These are phyloP conservation scores for Empis stercorea DNA, from an alignment of 2,888 invertebrate genomes.

Conservation along the genomic window DNA sequence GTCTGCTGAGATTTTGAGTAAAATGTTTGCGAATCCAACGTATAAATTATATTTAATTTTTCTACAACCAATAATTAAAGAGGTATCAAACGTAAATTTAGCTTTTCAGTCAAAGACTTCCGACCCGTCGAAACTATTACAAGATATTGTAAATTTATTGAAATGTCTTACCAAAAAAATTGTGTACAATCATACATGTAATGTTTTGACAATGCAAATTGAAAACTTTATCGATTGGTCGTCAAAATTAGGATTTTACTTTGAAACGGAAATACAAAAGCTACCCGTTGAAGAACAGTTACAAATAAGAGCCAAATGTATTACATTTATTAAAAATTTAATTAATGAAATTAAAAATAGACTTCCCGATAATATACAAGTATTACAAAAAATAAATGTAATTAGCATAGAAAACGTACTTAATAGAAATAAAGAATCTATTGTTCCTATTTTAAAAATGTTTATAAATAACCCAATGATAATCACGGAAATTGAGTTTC, in stretches of 20 bases:
- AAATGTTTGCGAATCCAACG: neutral
- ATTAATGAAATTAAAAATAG: neutral
- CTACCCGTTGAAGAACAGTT: neutral
- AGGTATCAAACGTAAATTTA: constrained; percentile 4
- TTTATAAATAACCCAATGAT: too few species aligned
- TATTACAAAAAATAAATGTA: neutral
- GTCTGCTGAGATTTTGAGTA: neutral
- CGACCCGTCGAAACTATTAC: too few species aligned
- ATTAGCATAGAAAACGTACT: too few species aligned
- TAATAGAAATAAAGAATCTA: too few species aligned
- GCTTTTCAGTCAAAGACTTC: too few species aligned
- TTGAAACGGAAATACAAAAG: neutral
- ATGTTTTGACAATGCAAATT: too few species aligned
- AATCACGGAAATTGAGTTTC: too few species aligned
- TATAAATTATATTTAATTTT: neutral
- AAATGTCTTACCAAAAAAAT: too few species aligned
- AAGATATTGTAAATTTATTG: too few species aligned
- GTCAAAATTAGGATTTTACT: neutral
- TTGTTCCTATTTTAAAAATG: too few species aligned
- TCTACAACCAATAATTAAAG: neutral
- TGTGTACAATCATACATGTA: too few species aligned
- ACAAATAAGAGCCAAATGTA: neutral
- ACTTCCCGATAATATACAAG: neutral
- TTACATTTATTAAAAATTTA: neutral
- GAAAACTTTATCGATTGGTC: too few species aligned